Base-by-base conservation (phyloP, 1,140 invertebrate species). In the Chironomus striatipennis region DNA sequence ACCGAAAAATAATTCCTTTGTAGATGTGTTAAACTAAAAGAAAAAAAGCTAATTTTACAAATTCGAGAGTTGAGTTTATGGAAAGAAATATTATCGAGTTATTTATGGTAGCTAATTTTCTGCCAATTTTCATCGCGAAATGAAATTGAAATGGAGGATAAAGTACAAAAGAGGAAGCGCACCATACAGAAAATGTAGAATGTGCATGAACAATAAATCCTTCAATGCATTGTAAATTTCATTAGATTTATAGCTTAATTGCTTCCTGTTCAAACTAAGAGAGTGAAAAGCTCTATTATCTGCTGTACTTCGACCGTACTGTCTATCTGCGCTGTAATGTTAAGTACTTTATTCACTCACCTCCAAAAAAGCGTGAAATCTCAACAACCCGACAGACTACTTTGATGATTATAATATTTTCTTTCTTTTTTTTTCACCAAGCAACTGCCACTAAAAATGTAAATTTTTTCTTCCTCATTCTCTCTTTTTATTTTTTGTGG, bases 211-310 rank as follows among this genome's bases (percentile, higher is more conserved):
- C 65, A n/a, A 70, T 70, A 70, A 70, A 70, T 70, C 65, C 65
- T 70, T 70, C 65, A 20, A 70, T 70, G 65, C 17, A 70, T 70
- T 70, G 20, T 9, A 70, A 70, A 18, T 70, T 70, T 57, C 47
- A 70, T 70, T 70, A 70, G 65, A 70, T 70, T 70, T 70, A 70
- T 70, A 7, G 65, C 20, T 70, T 70, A 70, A 70, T 70, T 70
- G 18, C 65, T 70, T 70, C 65, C 65, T 70, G 17, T 57, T 57
- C 47, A 57, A 57, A 57, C 47, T 12, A 57, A 57, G 12, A n/a
- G 47, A 57, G 24, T 34, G 24, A 34, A 34, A 57, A 57, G 12
- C n/a, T 57, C 47, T n/a, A 57, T n/a, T 57, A 12, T n/a, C 5
- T 57, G 47, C 12, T 57, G 1, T 34, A 34, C 24, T 34, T 34